Evolutionary conservation across 1,140 invertebrate genomes (phyloP).

Genomic region (Paramacrobiotus metropolitanus): DNA sequence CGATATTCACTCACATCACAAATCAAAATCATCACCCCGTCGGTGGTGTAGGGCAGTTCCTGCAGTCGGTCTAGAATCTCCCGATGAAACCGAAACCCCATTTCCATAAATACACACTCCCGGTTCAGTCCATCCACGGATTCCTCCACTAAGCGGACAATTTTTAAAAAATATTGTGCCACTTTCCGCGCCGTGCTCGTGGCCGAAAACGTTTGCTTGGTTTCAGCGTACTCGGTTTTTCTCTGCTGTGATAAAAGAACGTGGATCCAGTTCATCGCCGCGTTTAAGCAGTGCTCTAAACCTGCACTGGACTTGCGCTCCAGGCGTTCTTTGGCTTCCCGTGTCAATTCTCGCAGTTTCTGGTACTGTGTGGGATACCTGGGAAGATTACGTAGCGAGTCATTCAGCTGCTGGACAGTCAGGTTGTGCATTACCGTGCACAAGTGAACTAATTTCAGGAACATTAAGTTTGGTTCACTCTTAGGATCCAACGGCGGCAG

Average conservation of each 20-base stretch:
- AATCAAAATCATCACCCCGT: conserved; percentile 78
- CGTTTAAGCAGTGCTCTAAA: neutral
- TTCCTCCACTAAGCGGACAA: neutral
- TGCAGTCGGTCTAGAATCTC: neutral
- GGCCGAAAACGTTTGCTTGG: neutral
- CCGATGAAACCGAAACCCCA: neutral
- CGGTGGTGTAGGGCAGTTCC: neutral
- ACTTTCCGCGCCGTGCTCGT: neutral
- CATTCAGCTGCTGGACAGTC: neutral
- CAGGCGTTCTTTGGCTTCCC: neutral
- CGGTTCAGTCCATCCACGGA: neutral
- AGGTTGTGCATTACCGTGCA: neutral
- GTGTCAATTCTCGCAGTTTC: neutral
- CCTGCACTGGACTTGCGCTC: neutral
- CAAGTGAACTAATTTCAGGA: neutral
- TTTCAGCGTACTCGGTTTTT: neutral
- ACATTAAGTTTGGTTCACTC: neutral
- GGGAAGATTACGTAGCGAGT: neutral
- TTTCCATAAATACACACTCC: neutral
- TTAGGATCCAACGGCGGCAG: neutral
- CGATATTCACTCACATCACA: conserved; percentile 89
- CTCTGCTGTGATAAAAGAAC: neutral
- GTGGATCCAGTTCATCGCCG: neutral
- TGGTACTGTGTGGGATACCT: neutral
- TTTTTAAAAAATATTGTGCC: neutral